Conservation (phyloP, 2,888 invertebrate genomes). For the Chrysina gloriosa region DNA sequence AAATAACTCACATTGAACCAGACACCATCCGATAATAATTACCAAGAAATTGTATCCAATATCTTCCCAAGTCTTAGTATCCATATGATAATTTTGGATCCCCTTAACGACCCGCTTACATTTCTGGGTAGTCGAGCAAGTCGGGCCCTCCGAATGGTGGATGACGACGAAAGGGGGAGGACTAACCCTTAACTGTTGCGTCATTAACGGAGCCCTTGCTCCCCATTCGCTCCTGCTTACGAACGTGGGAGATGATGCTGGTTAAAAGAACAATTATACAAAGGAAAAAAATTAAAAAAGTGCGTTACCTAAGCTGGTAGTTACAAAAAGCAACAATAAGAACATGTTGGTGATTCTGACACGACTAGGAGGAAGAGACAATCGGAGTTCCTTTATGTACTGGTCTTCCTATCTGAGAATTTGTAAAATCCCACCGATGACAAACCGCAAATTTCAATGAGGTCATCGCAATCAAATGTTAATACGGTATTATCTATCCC, state of each 20-base stretch:
- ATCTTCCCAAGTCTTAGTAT: slow-evolving; percentile 70
- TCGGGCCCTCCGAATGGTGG: slow-evolving; percentile 69
- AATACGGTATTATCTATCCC: no score
- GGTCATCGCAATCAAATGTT: neutral
- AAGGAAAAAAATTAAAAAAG: neutral
- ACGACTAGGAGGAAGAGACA: no score
- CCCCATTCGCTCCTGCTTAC: slow-evolving; percentile 68
- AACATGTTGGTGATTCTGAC: neutral
- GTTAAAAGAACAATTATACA: neutral
- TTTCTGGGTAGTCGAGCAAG: slow-evolving; percentile 64
- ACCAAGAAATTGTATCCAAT: slow-evolving; percentile 64
- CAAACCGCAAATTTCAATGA: neutral
- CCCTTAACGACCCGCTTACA: slow-evolving; percentile 68
- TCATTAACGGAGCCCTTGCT: slow-evolving; percentile 63
- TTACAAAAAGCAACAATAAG: neutral
- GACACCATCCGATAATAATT: slow-evolving; percentile 44
- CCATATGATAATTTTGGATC: slow-evolving; percentile 72
- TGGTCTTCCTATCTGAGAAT: no score
- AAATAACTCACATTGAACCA: slow-evolving; percentile 53
- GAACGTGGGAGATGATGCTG: slow-evolving; percentile 44
- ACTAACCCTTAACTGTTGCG: slow-evolving; percentile 41
- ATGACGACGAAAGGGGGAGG: slow-evolving; percentile 73
- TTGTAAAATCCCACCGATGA: neutral
- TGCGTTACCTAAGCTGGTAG: neutral
- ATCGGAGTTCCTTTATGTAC: no score